A percentile compares a stretch with the other conserved stretches of the same genome.
phyloP scores from a whole-genome alignment of 2,113 vertebrate species.

The Pituophis catenifer region DNA sequence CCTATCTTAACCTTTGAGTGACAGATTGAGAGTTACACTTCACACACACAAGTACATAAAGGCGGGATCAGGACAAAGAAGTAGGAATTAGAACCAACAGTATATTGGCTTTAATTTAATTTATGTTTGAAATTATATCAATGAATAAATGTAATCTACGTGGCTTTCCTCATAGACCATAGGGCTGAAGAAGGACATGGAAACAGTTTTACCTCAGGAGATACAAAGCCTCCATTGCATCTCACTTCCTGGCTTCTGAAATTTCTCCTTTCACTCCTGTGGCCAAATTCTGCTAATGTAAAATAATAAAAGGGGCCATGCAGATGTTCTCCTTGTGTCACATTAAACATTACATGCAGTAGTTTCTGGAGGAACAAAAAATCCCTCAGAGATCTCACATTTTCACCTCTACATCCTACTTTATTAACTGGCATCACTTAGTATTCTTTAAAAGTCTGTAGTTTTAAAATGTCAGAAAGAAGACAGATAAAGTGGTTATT shows the following conservation, averaged over 20 bases:
- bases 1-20: background rate
- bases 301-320: background rate
- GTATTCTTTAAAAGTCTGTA: background rate
- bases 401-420: background rate
- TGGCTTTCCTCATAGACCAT: background rate
- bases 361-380: background rate
- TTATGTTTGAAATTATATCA: background rate
- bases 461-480: background rate
- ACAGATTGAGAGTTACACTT: background rate
- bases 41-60: background rate
- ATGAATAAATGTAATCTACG: background rate
- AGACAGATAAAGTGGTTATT: background rate
- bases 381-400: background rate
- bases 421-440: background rate
- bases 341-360: background rate
- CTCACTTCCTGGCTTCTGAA: background rate
- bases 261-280: background rate
- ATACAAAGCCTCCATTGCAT: background rate
- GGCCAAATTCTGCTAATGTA: background rate
- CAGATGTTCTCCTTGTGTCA: background rate
- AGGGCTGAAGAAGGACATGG: background rate
- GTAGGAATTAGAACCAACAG: background rate
- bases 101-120: background rate
- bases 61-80: background rate
- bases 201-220: background rate